phyloP scores from a whole-genome alignment of 2,888 invertebrate species.

The Tyria jacobaeae region DNA sequence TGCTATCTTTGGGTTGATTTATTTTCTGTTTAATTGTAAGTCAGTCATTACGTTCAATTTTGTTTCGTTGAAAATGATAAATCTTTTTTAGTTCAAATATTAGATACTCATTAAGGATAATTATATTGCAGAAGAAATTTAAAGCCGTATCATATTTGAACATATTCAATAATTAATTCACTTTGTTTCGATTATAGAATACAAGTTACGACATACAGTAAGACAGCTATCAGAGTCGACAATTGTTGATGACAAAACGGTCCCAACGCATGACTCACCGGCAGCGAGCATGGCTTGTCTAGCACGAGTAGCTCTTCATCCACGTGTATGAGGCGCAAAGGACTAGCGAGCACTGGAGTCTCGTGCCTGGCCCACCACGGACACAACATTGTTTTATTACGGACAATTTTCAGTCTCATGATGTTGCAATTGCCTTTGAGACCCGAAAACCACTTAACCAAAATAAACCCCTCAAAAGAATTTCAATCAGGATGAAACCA shows the following conservation, averaged over 20 bases:
- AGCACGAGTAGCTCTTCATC: constrained; percentile 95
- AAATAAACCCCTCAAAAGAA: constrained; percentile 21
- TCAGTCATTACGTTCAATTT: constrained; percentile 27
- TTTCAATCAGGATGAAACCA: constrained; percentile 30
- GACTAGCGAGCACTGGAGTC: constrained; percentile 93
- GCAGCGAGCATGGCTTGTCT: constrained; percentile 96
- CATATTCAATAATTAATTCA: too few species aligned
- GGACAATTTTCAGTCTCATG: constrained; percentile 49
- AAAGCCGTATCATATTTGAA: too few species aligned
- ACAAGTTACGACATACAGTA: too few species aligned
- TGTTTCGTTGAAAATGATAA: constrained; percentile 23
- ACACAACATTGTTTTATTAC: constrained; percentile 63
- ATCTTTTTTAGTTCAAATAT: constrained; percentile 1
- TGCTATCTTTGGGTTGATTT: constrained; percentile 43
- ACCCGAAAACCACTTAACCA: constrained; percentile 25
- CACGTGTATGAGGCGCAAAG: constrained; percentile 93
- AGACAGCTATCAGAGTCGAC: constrained; percentile 60
- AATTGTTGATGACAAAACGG: constrained; percentile 55
- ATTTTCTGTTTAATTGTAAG: constrained; percentile 45
- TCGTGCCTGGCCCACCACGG: constrained; percentile 91
- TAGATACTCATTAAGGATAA: constrained; percentile 24
- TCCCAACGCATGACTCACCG: constrained; percentile 88
- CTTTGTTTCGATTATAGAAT: too few species aligned
- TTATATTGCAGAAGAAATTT: constrained; percentile 31
- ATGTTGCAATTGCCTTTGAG: constrained; percentile 60